Base-by-base conservation (phyloP, 2,888 invertebrate species). In the Eledone cirrhosa region DNA sequence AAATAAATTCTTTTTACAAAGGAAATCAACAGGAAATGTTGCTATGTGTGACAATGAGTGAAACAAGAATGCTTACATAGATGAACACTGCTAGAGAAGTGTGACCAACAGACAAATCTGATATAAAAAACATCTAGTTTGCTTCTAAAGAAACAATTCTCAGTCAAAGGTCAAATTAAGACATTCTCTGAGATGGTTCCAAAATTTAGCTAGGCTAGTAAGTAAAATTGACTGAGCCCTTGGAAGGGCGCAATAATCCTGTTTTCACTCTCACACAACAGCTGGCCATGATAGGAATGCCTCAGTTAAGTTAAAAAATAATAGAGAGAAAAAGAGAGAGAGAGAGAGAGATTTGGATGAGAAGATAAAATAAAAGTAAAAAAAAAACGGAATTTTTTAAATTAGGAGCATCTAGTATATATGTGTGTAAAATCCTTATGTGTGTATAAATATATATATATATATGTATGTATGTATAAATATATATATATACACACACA, bases 221-320 rank as follows among this genome's bases (percentile, higher is more conserved):
- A 31, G 19, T 41, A 41, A 8, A 41, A 41, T n/a, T n/a, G n/a
- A 41, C 41, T 41, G 5, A 11, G 22, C 69, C n/a, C 69, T 22
- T n/a, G 22, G 31, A 31, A 33, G 69, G 33, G 31, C 31, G 33
- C 22, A 33, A 29, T 27, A 31, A 22, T 69, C 69, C 69, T 69
- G 69, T 31, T 69, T 69, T 69, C 72, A 72, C 72, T 33, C 72
- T 72, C 72, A 41, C 72, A 72, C 72, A 72, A 69, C 69, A 69
- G 69, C 33, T 69, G 69, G 72, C 33, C 72, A 72, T 33, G 72
- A 31, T 33, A n/a, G 31, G 22, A 33, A 72, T 72, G 72, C 33
- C 13, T 13, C 29, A 72, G 8, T 22, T 16, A 22, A 69, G 31
- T 72, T 4, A 31, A 22, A 33, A 33, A 72, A 16, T 2, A 33